phyloP scores from a whole-genome alignment of 2,888 invertebrate species.

The Sarcophaga subvicina region DNA sequence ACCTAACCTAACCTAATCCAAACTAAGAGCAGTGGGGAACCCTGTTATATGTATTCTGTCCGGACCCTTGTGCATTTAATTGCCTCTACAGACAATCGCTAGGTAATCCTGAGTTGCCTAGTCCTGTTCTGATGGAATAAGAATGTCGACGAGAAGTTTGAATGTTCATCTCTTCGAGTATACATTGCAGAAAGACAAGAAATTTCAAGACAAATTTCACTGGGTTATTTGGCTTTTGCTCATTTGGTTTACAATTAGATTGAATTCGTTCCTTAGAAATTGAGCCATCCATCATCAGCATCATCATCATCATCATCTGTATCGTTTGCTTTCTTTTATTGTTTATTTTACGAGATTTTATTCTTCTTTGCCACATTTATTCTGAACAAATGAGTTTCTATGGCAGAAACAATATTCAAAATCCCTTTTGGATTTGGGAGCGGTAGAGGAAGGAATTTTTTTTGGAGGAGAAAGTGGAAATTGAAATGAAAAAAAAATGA shows the following conservation, averaged over 20 bases:
- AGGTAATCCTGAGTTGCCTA: too few species aligned
- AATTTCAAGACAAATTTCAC: background rate
- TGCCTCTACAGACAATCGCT: too few species aligned
- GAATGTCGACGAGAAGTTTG: too few species aligned
- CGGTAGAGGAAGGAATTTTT: background rate
- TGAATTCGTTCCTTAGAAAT: constrained; percentile 6
- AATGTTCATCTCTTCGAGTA: too few species aligned
- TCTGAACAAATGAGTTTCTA: background rate
- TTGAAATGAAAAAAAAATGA: background rate
- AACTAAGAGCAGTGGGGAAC: too few species aligned
- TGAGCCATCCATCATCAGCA: background rate
- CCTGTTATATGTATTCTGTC: too few species aligned
- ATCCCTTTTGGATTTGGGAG: constrained; percentile 28
- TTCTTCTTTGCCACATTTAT: background rate
- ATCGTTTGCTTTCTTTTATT: background rate
- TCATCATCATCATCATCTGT: background rate
- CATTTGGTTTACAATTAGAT: background rate
- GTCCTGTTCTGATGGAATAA: too few species aligned
- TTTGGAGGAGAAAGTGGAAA: background rate
- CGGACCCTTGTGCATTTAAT: too few species aligned
- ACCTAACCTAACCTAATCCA: too few species aligned
- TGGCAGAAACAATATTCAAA: background rate
- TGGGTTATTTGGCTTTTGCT: background rate
- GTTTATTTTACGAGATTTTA: background rate
- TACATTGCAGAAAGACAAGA: too few species aligned